A percentile compares a stretch with the other conserved stretches of the same genome.
Conservation (phyloP, 2,113 vertebrate species). For the Nothobranchius kuhntae region DNA sequence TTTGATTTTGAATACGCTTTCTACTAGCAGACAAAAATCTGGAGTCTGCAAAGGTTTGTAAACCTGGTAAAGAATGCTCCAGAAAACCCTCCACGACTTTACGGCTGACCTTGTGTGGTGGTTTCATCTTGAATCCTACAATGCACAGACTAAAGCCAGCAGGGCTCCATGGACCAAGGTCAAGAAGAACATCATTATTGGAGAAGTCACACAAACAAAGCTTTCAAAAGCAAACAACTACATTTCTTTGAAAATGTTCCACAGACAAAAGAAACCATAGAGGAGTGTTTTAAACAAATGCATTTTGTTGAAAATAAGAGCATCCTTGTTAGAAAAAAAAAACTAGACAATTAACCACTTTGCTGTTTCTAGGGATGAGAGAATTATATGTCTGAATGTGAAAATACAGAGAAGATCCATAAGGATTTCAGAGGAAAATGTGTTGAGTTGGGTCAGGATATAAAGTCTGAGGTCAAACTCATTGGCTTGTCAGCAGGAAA, state of each 20-base stretch:
- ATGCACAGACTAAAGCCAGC: neutral
- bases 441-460: neutral
- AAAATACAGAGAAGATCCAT: neutral
- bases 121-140: neutral
- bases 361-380: too few relatives aligned
- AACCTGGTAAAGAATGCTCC: neutral
- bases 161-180: neutral
- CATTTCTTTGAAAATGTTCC: neutral
- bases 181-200: neutral
- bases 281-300: neutral
- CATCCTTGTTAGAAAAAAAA: neutral
- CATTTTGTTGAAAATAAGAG: neutral
- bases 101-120: neutral
- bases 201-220: neutral
- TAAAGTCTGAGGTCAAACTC: too few relatives aligned
- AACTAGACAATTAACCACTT: neutral
- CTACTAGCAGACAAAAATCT: too few relatives aligned
- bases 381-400: neutral
- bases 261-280: neutral
- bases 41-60: too few relatives aligned
- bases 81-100: neutral
- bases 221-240: neutral
- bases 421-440: neutral
- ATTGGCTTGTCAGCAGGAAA: too few relatives aligned
- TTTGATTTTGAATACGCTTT: too few relatives aligned